Evolutionary conservation across 2,797 vertebrate genomes (phyloP), one percentile per base, ranked within the genome.

Genomic region (Muscicapa comitata): DNA sequence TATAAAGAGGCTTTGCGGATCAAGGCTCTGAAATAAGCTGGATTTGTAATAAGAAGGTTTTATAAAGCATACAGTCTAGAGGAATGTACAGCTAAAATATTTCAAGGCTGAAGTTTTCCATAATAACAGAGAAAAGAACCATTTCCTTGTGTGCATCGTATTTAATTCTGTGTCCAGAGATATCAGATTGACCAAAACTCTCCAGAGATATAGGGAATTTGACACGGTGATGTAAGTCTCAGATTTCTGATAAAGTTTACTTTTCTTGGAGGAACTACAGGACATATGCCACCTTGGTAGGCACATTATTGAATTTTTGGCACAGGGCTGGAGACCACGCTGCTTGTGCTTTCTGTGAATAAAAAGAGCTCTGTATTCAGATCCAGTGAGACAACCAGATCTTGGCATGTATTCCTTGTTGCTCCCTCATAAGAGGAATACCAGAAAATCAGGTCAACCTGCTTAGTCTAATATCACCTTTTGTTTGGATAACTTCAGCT

Each of bases 11-110:
- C 88, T 96, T 96, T 96, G 57, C 0, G 7, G 88, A 94, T 95
- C 77, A 87, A 90, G 93, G 77, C 50, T 97, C 86, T 89, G 79
- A 91, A 97, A 95, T 96, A 96, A 96, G 43, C 91, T 95, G 91
- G 90, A 95, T 97, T 97, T 95, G 77, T 81, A 95, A 91, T 92
- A 94, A 93, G 88, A 93, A 94, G 83, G 67, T 78, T 96, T 94
- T 96, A 88, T 86, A 95, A 96, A 93, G 50, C 72, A 95, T 48
- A 61, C n/a, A 75, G 88, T 96, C 66, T 87, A 53, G 48, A 73
- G 67, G 17, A 78, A 66, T 37, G 26, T 61, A 68, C 28, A 79
- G 55, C 45, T 94, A 65, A 93, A 95, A 85, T 92, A 87, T 89
- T 86, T 86, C 43, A 48, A 79, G 54, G 78, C 63, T 71, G 72